Conservation (phyloP, 2,113 vertebrate genomes). For the Hiodon tergisus region DNA sequence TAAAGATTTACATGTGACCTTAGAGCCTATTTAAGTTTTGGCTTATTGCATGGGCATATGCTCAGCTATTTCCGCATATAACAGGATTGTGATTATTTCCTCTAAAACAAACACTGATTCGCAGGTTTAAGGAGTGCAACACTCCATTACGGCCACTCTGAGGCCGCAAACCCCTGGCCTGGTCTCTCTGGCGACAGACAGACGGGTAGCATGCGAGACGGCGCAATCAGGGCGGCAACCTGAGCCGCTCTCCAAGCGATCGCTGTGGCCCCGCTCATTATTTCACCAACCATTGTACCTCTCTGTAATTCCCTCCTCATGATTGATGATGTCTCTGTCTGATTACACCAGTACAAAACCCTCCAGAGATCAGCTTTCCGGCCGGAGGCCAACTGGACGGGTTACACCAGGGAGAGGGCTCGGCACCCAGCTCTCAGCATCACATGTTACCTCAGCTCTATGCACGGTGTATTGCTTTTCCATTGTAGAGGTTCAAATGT, state of each 20-base stretch:
- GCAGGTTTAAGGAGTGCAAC: not conserved
- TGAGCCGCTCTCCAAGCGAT: conserved; percentile 42
- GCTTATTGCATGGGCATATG: not conserved
- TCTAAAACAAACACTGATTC: not conserved
- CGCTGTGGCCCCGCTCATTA: conserved; percentile 52
- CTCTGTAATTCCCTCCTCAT: conserved; percentile 56
- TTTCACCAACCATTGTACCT: conserved; percentile 58
- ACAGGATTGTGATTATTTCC: not conserved
- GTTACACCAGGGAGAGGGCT: conserved; percentile 21
- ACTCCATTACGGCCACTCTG: not conserved
- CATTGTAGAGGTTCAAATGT: no score
- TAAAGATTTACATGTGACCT: no score
- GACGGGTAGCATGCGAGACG: not conserved
- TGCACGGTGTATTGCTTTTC: no score
- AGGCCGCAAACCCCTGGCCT: not conserved
- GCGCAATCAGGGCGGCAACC: conserved; percentile 52
- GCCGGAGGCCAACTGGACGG: conserved; percentile 34
- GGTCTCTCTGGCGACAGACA: not conserved
- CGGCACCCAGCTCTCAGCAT: no score
- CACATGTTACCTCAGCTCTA: no score
- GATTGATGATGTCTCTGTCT: conserved; percentile 64
- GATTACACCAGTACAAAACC: conserved; percentile 60
- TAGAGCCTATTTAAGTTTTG: not conserved
- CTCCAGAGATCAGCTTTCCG: conserved; percentile 55
- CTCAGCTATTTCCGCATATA: not conserved